Evolutionary conservation across 2,113 vertebrate genomes (phyloP).

Genomic region (Cyprinodon tularosa): DNA sequence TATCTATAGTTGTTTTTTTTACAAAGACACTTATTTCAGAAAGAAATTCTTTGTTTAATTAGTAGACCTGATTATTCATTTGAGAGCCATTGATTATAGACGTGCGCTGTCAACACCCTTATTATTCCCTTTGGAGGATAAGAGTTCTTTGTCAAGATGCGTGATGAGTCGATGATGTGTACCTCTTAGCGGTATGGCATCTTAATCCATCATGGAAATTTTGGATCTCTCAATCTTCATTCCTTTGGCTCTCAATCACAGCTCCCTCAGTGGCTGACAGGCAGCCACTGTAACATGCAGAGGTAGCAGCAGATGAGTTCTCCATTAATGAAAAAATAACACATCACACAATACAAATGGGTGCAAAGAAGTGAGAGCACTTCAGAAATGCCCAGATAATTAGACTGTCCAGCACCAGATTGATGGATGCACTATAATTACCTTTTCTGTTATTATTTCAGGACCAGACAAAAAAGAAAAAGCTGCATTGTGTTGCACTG

Average conservation of each 20-base stretch:
- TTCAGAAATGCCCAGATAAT: constrained; percentile 99
- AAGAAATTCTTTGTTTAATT: constrained; percentile 74
- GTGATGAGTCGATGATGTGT: constrained; percentile 74
- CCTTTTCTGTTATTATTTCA: constrained; percentile 94
- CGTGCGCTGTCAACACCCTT: constrained; percentile 71
- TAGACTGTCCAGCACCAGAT: constrained; percentile 86
- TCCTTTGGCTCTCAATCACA: constrained; percentile 73
- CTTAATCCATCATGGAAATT: constrained; percentile 82
- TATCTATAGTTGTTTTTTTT: constrained; percentile 11
- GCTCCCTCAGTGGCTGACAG: constrained; percentile 65
- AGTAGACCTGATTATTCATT: constrained; percentile 70
- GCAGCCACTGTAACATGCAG: constrained; percentile 81
- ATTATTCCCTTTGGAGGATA: constrained; percentile 75
- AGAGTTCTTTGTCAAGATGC: constrained; percentile 72
- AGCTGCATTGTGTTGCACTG: constrained; percentile 81
- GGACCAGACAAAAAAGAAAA: constrained; percentile 86
- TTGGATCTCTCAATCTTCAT: constrained; percentile 80
- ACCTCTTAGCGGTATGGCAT: constrained; percentile 79
- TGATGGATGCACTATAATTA: constrained; percentile 99
- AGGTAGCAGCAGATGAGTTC: constrained; percentile 69
- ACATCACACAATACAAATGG: constrained; percentile 83
- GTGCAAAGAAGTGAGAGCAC: constrained; percentile 83
- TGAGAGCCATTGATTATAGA: constrained; percentile 72
- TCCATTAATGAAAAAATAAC: constrained; percentile 87
- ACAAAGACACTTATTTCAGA: constrained; percentile 24